Base-by-base conservation (phyloP, 2,888 invertebrate species). In the Drosophila antonietae region DNA sequence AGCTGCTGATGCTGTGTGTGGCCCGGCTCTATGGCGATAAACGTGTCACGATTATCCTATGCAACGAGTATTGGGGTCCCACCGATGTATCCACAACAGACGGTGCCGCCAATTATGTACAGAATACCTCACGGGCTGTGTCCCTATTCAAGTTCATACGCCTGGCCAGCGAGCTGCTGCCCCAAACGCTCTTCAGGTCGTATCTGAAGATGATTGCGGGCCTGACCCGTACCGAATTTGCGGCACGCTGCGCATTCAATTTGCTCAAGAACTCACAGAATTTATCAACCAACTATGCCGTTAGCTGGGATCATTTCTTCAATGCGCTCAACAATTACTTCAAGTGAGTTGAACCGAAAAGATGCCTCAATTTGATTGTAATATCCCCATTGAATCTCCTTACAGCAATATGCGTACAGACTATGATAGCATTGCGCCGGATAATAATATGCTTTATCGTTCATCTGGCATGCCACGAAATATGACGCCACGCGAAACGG, bases 111-210 rank as follows among this genome's bases (percentile, higher is more conserved):
- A 63, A 59, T 20, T 51, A 65, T 6, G 15, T 66, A 1, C 70
- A 63, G 15, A 80, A 94, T 18, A 94, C 94, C 7, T 95, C 95
- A 0, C 94, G 96, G 62, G 95, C 97, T 61, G 96, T 97, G 8
- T 95, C 96, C 0, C 93, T 99, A 44, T 97, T 96, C 93, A 98
- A 98, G 93, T 98, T 99, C 93, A 96, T 98, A 41, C 95, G 97
- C 0, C 94, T 97, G 74, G 96, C 98, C 49, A 97, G 98, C 52
- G 97, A 97, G 92, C 94, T 97, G 90, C 94, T 98, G 73, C 96
- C 97, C 10, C 95, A 97, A 8, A 95, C 96, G 23, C 93, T 98
- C 60, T 97, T 98, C 92, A 96, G 97, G 3, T 96, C 97, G 0
- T 98, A 98, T 93, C 94, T 98, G 75, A 95, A 95, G 81, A 97